Conservation (phyloP, 2,797 vertebrate genomes). For the Sebastes oblongus region DNA sequence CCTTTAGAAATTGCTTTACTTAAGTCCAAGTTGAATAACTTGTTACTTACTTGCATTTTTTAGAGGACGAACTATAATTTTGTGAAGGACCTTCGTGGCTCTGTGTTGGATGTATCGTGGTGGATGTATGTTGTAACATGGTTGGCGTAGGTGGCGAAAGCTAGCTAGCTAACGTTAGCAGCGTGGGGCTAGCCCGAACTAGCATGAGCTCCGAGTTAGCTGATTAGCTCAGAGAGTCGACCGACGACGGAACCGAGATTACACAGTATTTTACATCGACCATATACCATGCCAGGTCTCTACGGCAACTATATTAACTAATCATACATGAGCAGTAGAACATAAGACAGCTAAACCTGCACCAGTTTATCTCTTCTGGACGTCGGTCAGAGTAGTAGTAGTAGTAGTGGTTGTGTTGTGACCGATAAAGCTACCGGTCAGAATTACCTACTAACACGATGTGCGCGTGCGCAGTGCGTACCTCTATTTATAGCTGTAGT, state of each 20-base stretch:
- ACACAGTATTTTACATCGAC: neutral
- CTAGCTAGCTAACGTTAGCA: neutral
- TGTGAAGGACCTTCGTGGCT: neutral
- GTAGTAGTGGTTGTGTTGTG: too few species aligned
- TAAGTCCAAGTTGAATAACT: neutral
- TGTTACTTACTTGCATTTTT: neutral
- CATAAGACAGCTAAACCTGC: neutral
- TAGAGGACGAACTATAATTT: neutral
- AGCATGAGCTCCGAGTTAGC: neutral
- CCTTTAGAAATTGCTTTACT: neutral
- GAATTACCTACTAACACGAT: too few species aligned
- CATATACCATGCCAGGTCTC: neutral
- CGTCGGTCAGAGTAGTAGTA: too few species aligned
- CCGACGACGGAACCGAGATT: neutral
- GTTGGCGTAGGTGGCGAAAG: neutral
- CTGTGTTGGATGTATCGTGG: neutral
- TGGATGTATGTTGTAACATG: neutral
- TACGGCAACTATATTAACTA: neutral
- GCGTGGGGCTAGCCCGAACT: neutral
- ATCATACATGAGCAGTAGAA: neutral
- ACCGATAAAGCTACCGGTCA: too few species aligned
- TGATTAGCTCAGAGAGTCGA: neutral
- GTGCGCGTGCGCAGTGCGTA: too few species aligned
- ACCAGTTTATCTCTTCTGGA: neutral
- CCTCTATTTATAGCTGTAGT: too few species aligned